These are phyloP conservation scores for Varecia variegata DNA, from an alignment of 2,797 vertebrate genomes.

Conservation along the genomic window DNA sequence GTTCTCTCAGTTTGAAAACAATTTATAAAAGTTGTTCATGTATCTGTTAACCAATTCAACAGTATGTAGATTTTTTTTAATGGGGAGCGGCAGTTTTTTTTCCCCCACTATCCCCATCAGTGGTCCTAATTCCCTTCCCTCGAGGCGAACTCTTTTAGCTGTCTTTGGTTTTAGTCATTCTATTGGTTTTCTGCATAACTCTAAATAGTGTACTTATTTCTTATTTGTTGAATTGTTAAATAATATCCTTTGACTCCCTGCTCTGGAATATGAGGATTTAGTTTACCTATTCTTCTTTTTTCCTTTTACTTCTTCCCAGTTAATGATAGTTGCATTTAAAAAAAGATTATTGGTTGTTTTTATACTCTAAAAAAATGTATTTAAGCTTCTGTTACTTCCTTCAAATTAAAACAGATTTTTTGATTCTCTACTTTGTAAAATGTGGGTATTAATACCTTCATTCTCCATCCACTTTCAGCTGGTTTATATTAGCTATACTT, in stretches of 20 bases:
- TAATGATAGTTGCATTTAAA: not conserved
- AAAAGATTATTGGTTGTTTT: not conserved
- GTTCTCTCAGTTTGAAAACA: constrained; percentile 40
- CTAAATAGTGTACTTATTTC: not conserved
- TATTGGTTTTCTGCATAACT: not conserved
- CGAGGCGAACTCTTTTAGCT: not conserved
- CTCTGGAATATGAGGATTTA: constrained; percentile 18
- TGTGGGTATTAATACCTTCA: not conserved
- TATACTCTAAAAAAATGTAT: not conserved
- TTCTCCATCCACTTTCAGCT: not conserved
- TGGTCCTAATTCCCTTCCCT: not conserved
- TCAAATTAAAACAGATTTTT: not conserved
- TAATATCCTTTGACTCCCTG: not conserved
- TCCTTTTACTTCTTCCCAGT: not conserved
- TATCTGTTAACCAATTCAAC: constrained; percentile 6
- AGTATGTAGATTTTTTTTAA: constrained; percentile 18
- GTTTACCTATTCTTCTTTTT: not conserved
- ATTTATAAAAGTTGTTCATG: not conserved
- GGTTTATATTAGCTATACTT: not conserved
- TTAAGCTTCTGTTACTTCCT: not conserved
- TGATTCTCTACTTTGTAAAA: not conserved
- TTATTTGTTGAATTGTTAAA: constrained; percentile 32
- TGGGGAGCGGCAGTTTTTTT: not conserved
- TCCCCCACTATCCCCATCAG: not conserved
- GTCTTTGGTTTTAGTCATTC: not conserved